phyloP scores from a whole-genome alignment of 2,113 vertebrate species.

The Paramisgurnus dabryanus region DNA sequence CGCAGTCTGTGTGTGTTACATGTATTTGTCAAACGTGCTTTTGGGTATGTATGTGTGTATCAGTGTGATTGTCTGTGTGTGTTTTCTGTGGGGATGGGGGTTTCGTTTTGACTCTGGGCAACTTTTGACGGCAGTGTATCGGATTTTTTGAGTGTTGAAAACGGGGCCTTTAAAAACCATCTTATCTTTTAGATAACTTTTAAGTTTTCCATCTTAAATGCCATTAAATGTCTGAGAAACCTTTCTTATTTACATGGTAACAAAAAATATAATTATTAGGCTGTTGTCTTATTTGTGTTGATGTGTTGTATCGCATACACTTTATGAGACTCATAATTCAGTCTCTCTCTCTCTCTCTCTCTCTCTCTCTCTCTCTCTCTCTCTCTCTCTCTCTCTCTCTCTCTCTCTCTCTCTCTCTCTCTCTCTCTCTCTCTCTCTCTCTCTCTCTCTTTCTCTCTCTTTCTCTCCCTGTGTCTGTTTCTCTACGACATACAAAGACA shows the following conservation, averaged over 20 bases:
- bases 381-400: neutral
- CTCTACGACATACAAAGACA: constrained; percentile 27
- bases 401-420: neutral
- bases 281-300: neutral
- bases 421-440: neutral
- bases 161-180: constrained; percentile 26
- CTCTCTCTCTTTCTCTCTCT: neutral
- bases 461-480: constrained; percentile 20
- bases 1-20: constrained; percentile 45
- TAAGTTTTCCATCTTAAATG: neutral
- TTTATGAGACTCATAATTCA: neutral
- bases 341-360: neutral
- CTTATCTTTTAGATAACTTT: constrained; percentile 36
- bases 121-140: constrained; percentile 58
- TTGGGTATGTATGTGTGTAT: constrained; percentile 17
- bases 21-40: constrained; percentile 37
- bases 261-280: neutral
- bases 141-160: constrained; percentile 45
- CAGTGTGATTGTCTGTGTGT: constrained; percentile 27
- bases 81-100: constrained; percentile 50
- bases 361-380: neutral
- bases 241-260: neutral
- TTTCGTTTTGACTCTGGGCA: constrained; percentile 54
- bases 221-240: neutral
- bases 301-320: neutral